These are phyloP conservation scores for Tauraco hartlaubi DNA, from an alignment of 2,797 vertebrate genomes.

Conservation along the genomic window DNA sequence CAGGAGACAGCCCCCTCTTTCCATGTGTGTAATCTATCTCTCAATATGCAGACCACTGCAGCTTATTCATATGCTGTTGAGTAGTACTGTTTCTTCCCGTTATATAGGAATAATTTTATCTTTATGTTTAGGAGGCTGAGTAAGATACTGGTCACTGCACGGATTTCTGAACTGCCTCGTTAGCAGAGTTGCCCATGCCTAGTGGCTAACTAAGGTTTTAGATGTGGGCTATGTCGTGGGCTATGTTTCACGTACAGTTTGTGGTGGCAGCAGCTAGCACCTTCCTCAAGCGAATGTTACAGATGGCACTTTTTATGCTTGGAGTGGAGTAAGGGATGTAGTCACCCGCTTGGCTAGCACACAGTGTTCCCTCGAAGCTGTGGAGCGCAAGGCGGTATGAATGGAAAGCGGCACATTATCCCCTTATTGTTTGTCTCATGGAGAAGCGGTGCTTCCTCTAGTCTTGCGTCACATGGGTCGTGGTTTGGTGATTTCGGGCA, in stretches of 20 bases:
- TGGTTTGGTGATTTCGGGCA: not conserved
- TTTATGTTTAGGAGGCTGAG: not conserved
- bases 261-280: conserved; percentile 15
- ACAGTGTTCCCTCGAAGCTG: conserved; percentile 8
- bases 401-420: not conserved
- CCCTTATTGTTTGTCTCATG: not conserved
- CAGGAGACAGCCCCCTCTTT: not conserved
- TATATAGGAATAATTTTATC: not conserved
- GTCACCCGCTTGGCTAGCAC: conserved; percentile 57
- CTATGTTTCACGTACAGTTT: not conserved
- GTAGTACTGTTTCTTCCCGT: not conserved
- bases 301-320: conserved; percentile 48
- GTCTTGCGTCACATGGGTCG: accelerated
- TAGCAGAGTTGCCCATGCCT: not conserved
- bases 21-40: not conserved
- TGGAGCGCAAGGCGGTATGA: not conserved
- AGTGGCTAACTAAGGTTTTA: not conserved
- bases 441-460: not conserved
- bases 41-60: not conserved
- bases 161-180: not conserved
- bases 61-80: not conserved
- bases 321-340: conserved; percentile 49
- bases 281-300: conserved; percentile 24
- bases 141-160: not conserved
- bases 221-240: not conserved